These are phyloP conservation scores for Cosmia pyralina DNA, from an alignment of 2,888 invertebrate genomes.

Conservation along the genomic window DNA sequence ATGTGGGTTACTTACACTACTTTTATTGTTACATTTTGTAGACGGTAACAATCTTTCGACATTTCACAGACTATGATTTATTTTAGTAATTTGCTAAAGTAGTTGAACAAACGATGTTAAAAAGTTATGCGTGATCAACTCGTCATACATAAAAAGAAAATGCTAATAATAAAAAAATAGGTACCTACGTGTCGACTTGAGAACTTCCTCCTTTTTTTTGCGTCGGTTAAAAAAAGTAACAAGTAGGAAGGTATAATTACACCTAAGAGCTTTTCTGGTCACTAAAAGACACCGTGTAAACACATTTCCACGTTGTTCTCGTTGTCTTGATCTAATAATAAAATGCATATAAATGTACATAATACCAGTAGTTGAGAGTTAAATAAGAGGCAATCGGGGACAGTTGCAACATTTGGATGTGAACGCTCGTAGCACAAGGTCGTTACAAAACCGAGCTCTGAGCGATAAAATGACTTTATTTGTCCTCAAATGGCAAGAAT, in stretches of 20 bases:
- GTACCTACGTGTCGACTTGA: too few species aligned
- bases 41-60: neutral
- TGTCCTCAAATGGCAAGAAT: slow-evolving; percentile 26
- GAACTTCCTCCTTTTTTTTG: too few species aligned
- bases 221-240: neutral
- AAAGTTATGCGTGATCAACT: too few species aligned
- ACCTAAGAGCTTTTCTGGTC: slow-evolving; percentile 5
- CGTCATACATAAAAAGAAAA: too few species aligned
- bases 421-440: slow-evolving; percentile 1
- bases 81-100: neutral
- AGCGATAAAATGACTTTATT: slow-evolving; percentile 46
- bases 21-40: neutral
- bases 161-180: too few species aligned
- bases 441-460: slow-evolving; percentile 33
- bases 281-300: slow-evolving; percentile 13
- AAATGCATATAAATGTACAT: slow-evolving; percentile 30
- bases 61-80: neutral
- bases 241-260: neutral
- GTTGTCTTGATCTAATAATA: slow-evolving; percentile 38
- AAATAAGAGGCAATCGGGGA: slow-evolving; percentile 16
- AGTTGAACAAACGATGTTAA: neutral
- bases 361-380: slow-evolving; percentile 14
- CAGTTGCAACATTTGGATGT: slow-evolving; percentile 27
- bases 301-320: slow-evolving; percentile 29
- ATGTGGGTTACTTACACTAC: neutral